Evolutionary conservation across 1,140 invertebrate genomes (phyloP).

Genomic region (Dysdera silvatica): DNA sequence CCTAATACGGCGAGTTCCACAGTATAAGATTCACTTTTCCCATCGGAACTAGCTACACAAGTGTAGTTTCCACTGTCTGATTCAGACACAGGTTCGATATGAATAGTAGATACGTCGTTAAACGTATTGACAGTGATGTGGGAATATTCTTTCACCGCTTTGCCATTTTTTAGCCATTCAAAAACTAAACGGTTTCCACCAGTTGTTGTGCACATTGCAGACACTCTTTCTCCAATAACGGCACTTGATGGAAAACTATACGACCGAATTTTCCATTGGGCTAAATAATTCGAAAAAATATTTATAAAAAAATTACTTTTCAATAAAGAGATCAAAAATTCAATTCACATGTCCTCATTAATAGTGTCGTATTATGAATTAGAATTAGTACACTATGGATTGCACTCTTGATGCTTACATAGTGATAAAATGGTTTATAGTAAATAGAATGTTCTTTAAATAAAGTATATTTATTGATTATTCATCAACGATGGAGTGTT

Average conservation of each 20-base stretch:
- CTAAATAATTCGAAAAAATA: no score
- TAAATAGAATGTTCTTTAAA: no score
- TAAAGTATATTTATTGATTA: no score
- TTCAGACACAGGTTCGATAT: conserved; percentile 13
- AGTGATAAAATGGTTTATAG: no score
- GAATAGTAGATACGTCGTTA: conserved; percentile 15
- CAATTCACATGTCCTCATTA: no score
- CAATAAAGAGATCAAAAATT: no score
- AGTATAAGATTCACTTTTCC: conserved; percentile 1
- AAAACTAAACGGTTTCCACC: conserved; percentile 28
- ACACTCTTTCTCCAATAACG: conserved; percentile 8
- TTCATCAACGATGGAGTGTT: no score
- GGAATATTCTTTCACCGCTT: conserved; percentile 36
- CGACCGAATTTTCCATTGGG: conserved; percentile 25
- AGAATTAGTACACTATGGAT: no score
- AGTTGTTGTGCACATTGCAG: conserved; percentile 7
- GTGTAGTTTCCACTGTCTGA: conserved; percentile 21
- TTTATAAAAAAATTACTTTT: no score
- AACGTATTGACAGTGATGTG: conserved; percentile 2
- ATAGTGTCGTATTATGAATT: no score
- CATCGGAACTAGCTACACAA: conserved; percentile 9
- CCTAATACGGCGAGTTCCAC: conserved; percentile 4
- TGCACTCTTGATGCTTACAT: no score
- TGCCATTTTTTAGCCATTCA: conserved; percentile 44
- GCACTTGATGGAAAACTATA: not conserved